Evolutionary conservation across 2,888 invertebrate species (phyloP).

Genomic region (Cremastobaeus sp.): DNA sequence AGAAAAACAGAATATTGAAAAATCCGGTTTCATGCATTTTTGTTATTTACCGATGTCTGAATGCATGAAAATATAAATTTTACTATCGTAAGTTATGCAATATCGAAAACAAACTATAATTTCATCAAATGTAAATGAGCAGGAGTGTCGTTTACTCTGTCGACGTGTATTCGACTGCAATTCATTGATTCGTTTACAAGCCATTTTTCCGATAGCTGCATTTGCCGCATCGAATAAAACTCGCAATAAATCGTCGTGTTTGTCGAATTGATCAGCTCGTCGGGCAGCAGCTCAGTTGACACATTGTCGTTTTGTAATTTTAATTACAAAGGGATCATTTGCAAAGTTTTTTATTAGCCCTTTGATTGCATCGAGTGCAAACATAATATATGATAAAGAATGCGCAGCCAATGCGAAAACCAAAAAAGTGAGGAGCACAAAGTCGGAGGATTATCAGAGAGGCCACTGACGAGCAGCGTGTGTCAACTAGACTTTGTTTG

Average conservation of each 20-base stretch:
- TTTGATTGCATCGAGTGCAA: conserved; percentile 3
- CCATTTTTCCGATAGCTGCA: conserved; percentile 4
- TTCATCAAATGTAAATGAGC: too few species aligned
- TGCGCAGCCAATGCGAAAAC: neutral
- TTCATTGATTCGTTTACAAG: too few species aligned
- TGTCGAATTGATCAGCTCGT: too few species aligned
- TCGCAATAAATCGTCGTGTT: neutral
- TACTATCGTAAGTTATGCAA: too few species aligned
- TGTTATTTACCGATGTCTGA: too few species aligned
- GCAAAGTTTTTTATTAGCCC: neutral
- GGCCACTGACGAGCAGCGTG: conserved; percentile 22
- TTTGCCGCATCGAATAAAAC: conserved; percentile 3
- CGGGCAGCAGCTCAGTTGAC: too few species aligned
- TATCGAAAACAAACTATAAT: too few species aligned
- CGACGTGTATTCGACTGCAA: too few species aligned
- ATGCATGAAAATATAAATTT: too few species aligned
- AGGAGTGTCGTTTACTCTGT: too few species aligned
- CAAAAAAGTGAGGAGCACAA: conserved; percentile 2
- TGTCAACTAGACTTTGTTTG: conserved; percentile 63
- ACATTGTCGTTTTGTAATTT: conserved; percentile 8
- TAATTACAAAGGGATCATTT: conserved; percentile 14
- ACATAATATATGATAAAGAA: conserved; percentile 17
- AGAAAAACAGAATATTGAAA: too few species aligned
- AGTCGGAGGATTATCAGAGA: conserved; percentile 18
- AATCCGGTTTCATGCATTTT: too few species aligned